phyloP scores from a whole-genome alignment of 2,113 vertebrate species.

The Eudyptes chrysolophus region DNA sequence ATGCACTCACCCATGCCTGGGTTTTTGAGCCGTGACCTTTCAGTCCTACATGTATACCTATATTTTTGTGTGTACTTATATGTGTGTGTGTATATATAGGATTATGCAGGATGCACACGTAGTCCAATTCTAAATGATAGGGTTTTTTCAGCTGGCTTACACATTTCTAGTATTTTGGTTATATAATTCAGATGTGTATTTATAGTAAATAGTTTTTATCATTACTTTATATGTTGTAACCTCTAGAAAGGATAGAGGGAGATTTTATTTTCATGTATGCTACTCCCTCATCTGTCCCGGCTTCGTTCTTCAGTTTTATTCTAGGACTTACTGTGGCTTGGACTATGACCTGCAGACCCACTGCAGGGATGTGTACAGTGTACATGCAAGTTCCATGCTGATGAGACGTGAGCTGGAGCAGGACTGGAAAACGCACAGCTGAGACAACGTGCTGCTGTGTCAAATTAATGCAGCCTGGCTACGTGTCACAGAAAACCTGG shows the following conservation, averaged over 20 bases:
- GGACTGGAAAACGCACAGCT: neutral
- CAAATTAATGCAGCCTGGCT: neutral
- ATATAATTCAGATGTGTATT: neutral
- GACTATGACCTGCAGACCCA: neutral
- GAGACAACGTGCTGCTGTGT: neutral
- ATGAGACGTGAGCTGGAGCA: neutral
- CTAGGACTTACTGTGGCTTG: neutral
- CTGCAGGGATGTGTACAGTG: neutral
- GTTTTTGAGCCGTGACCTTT: neutral
- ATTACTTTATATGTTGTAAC: neutral
- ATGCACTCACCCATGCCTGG: neutral
- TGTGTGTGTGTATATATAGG: neutral
- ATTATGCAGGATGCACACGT: neutral
- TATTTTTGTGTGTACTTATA: neutral
- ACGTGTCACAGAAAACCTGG: neutral
- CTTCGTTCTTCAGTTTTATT: neutral
- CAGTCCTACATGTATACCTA: neutral
- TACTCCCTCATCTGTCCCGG: neutral
- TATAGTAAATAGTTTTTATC: neutral
- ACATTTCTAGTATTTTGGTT: neutral
- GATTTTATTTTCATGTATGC: neutral
- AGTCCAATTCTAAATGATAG: neutral
- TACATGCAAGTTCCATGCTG: neutral
- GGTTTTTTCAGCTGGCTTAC: neutral
- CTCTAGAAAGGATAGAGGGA: neutral